Base-by-base conservation (phyloP, 2,888 invertebrate species). In the Beris morrisii region DNA sequence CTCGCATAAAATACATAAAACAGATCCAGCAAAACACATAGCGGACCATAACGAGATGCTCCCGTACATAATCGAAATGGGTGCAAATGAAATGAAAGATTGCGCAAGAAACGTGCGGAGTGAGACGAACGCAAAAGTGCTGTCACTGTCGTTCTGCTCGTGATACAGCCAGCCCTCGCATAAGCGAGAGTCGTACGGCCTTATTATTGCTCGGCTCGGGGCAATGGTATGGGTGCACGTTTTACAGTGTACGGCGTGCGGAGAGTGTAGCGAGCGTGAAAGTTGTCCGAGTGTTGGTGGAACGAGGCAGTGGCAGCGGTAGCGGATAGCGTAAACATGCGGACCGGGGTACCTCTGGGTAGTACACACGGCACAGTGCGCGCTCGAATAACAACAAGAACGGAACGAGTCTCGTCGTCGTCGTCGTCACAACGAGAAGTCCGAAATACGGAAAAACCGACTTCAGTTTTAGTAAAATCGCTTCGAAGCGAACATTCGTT, bases 401-500 rank as follows among this genome's bases (percentile, higher is more conserved):
- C 48, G 30, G 57, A 38, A 38, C 52, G 59, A 22, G 32, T 48
- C 48, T 32, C 48, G 58, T 30, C 64, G 69, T 64, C 67, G 64
- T 69, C 64, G 64, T 67, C 65, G 66, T 59, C 64, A 15, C 5
- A 13, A 69, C 66, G 67, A 68, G 70, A 67, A 66, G 61, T 31
- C 61, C 50, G 43, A 61, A 63, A 44, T 59, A 67, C 69, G 63
- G 58, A 61, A 65, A 66, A 67, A 57, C 66, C 68, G 65, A 65
- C 69, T 69, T 70, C 69, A 71, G 69, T 70, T 70, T 71, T 75
- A 79, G 78, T 78, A 80, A 79, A 78, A 79, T 79, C 77, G 79
- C 38, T 77, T 78, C 77, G 77, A 75, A 78, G 77, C 76, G 78
- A 78, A 77, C 77, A 81, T 81, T 81, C 81, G 80, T 78, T 79